These are phyloP conservation scores for Erpetoichthys calabaricus DNA, from an alignment of 2,797 vertebrate genomes.

Conservation along the genomic window DNA sequence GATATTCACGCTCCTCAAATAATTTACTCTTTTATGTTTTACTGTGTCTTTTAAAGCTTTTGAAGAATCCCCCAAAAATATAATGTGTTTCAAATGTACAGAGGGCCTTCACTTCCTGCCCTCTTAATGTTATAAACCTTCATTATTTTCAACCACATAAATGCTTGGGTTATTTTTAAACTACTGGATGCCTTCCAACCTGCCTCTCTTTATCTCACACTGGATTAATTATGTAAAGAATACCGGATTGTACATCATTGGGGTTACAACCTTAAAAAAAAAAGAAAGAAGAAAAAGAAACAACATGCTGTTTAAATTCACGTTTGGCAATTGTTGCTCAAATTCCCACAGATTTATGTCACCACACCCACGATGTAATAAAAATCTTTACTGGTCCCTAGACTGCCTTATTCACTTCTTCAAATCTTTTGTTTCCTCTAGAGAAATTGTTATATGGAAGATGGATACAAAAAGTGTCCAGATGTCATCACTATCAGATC, in stretches of 20 bases:
- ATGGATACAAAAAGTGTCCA: conserved; percentile 70
- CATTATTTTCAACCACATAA: conserved; percentile 44
- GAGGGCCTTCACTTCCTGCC: conserved; percentile 41
- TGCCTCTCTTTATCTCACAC: conserved; percentile 47
- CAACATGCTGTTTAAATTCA: conserved; percentile 72
- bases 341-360: conserved; percentile 64
- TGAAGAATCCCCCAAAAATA: conserved; percentile 25
- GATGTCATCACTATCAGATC: conserved; percentile 70
- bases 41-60: conserved; percentile 15
- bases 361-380: conserved; percentile 66
- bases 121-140: conserved; percentile 45
- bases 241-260: conserved; percentile 56
- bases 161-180: conserved; percentile 64
- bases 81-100: conserved; percentile 15
- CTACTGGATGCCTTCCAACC: conserved; percentile 49
- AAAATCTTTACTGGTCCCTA: conserved; percentile 56
- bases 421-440: conserved; percentile 46
- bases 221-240: conserved; percentile 66
- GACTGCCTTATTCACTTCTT: conserved; percentile 44
- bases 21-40: not conserved
- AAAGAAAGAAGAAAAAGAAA: conserved; percentile 11
- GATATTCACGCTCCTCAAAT: not conserved
- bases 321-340: conserved; percentile 52
- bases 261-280: conserved; percentile 56
- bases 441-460: conserved; percentile 66